Evolutionary conservation across 2,797 vertebrate genomes (phyloP), one percentile per base, ranked within the genome.

Genomic region (Mormyrus proboscirostris): DNA sequence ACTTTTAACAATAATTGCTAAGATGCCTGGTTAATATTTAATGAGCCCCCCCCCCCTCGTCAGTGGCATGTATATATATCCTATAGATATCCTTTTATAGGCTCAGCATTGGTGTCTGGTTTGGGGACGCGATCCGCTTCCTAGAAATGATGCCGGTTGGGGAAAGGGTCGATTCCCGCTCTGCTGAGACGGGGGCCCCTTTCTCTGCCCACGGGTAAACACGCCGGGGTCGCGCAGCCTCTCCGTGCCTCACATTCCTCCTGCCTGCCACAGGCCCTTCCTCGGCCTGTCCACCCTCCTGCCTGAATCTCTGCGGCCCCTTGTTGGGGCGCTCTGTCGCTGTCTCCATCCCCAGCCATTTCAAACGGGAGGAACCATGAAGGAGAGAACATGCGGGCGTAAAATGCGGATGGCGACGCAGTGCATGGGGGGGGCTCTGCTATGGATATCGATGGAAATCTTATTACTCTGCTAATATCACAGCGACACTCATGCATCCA

Each of bases 1-100:
- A 95, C 95, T 79, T 96, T 96, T 95, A 96, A 96, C 95, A 96
- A 96, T 96, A 96, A 96, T 96, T 92, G 94, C 95, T 96, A 95
- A 96, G 94, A 93, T 92, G 91, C 92, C 94, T 93, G 91, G 93
- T 96, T 95, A 96, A 96, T 96, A 95, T 95, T 96, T 96, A 91
- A 96, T 96, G 94, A 95, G 90, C 79, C 53, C 16, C 89, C 90
- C 93, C 93, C 90, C 91, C 93, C 93, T 89, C 89, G 62, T 89
- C 88, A 83, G 19, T 90, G 89, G 73, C 89, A 79, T 91, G 88
- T 90, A 91, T 91, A 91, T 91, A 89, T 90, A 87, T 89, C 87
- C 88, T 69, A 76, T 88, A 65, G 44, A 57, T 84, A 88, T 79
- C 49, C 88, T 90, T 84, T 69, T 76, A 62, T 50, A 50, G 79